Base-by-base conservation (phyloP, 2,113 vertebrate genomes). In the Glareola pratincola region DNA sequence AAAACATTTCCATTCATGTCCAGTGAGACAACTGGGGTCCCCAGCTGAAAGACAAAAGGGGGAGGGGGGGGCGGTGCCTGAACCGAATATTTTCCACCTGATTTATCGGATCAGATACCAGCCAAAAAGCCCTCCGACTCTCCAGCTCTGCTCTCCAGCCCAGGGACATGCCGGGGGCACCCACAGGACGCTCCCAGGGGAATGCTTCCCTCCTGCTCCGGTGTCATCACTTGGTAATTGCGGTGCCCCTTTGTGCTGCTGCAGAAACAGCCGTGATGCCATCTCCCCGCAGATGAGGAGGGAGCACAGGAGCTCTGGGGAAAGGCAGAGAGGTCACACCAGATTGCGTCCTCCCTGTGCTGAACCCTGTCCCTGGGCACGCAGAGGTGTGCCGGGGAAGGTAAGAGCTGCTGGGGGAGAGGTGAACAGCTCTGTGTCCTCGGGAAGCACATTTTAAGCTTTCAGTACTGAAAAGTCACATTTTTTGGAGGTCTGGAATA, bases 221-320 rank as follows among this genome's bases (percentile, higher is more conserved):
- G 81, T 66, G 51, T n/a, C 56, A 56, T 39, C 34, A 12, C 53
- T 37, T 10, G 0, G 62, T 39, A 86, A 43, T 39, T 23, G 23
- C 2, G 0, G 43, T 66, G 91, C 20, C 89, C 89, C 84, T 51
- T 36, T 54, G 34, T 59, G 83, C 67, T 80, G 86, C 94, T 45
- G 51, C 91, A 94, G 91, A 84, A 93, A 92, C 88, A 73, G 94
- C 74, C 59, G 2, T 74, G 88, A 81, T 86, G 91, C 86, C 95
- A 89, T 71, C 39, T 71, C 39, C 71, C 72, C 7, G 1, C 14
- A 4, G 79, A 68, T 5, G 37, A 74, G 45, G 50, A 95, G 77
- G 77, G 6, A 82, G 67, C 1, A 3, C 57, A 50, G 82, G 76
- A 95, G 88, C 88, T 68, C 66, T 48, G 0, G 22, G 94, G 91